Evolutionary conservation across 2,888 invertebrate genomes (phyloP).

Genomic region (Leucophora obtusa): DNA sequence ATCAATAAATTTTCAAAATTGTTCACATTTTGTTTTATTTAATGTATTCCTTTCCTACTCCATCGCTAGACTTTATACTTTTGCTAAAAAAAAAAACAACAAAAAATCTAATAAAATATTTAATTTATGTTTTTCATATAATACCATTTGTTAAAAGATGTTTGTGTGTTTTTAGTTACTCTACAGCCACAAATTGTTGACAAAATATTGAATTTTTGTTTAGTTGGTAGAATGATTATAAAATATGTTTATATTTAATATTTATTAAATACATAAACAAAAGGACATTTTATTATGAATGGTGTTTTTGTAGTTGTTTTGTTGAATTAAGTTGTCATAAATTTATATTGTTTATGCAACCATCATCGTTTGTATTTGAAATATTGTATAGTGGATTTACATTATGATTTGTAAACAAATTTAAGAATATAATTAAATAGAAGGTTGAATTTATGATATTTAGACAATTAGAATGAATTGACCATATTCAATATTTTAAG

Average conservation of each 20-base stretch:
- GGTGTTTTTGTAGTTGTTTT: slow-evolving; percentile 27
- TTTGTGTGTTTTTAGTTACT: background rate
- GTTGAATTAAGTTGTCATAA: slow-evolving; percentile 54
- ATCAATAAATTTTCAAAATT: slow-evolving; percentile 59
- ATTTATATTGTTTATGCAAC: slow-evolving; percentile 60
- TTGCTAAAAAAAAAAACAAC: background rate
- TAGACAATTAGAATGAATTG: too few species aligned
- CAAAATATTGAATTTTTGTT: slow-evolving; percentile 53
- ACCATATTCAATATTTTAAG: too few species aligned
- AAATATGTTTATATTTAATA: slow-evolving; percentile 37
- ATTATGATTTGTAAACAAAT: slow-evolving; percentile 13
- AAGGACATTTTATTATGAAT: slow-evolving; percentile 45
- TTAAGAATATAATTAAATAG: background rate
- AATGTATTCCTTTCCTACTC: slow-evolving; percentile 10
- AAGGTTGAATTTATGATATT: background rate
- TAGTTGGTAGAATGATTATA: slow-evolving; percentile 40
- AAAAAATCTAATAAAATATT: slow-evolving; percentile 60
- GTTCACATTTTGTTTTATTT: slow-evolving; percentile 43
- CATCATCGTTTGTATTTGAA: slow-evolving; percentile 53
- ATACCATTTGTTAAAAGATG: background rate
- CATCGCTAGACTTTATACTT: background rate
- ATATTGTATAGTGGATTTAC: slow-evolving; percentile 28
- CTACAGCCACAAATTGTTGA: slow-evolving; percentile 53
- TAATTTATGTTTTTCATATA: slow-evolving; percentile 56
- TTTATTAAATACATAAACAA: background rate